Evolutionary conservation across 2,797 vertebrate species (phyloP).

Genomic region (Trachops cirrhosus): DNA sequence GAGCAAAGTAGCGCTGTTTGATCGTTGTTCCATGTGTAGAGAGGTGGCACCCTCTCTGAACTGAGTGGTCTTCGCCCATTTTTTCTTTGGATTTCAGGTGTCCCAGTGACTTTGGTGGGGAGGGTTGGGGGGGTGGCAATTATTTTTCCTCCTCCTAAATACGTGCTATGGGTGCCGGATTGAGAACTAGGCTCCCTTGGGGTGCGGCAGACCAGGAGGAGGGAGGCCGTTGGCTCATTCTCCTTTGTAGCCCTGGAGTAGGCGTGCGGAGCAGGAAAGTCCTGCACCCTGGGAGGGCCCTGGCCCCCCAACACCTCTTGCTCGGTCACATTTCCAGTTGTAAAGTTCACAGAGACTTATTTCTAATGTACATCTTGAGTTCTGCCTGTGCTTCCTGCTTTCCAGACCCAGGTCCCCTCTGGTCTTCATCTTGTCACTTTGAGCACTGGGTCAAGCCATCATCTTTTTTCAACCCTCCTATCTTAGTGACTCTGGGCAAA

Average conservation of each 20-base stretch:
- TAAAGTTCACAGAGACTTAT: neutral
- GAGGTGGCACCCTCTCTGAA: neutral
- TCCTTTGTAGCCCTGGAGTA: neutral
- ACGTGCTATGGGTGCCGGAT: neutral
- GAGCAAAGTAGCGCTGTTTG: neutral
- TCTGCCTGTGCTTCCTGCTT: neutral
- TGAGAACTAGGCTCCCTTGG: neutral
- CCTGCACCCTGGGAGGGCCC: rapidly evolving
- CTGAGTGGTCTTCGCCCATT: neutral
- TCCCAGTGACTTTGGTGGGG: neutral
- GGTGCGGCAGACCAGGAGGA: rapidly evolving
- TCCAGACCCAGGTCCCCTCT: neutral
- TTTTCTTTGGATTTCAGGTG: neutral
- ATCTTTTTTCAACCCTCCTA: neutral
- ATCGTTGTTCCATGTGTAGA: neutral
- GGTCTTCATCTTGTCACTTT: neutral
- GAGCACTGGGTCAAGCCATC: neutral
- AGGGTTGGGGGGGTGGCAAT: neutral
- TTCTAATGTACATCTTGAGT: neutral
- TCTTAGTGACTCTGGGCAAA: neutral
- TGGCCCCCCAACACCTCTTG: rapidly evolving
- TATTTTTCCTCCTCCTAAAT: neutral
- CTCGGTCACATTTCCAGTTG: neutral
- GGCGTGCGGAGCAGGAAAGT: no score
- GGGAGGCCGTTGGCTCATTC: rapidly evolving